These are phyloP conservation scores for Heliocidaris erythrogramma DNA, from an alignment of 35 echinoderm and acorn worm species.

Conservation along the genomic window DNA sequence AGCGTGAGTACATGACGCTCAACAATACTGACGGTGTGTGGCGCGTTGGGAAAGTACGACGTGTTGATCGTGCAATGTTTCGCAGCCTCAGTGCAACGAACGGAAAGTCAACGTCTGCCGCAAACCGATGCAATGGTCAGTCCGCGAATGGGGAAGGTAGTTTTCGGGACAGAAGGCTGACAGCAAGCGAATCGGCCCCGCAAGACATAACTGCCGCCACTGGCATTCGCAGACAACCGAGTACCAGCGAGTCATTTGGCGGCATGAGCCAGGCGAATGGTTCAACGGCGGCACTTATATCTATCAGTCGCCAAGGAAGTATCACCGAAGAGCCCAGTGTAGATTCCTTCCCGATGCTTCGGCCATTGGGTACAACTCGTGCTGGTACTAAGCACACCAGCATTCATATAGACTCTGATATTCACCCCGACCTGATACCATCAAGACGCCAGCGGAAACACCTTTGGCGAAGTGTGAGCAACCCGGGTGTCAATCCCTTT, in stretches of 20 bases:
- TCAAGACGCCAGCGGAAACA: constrained; percentile 16
- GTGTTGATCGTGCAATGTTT: constrained; percentile 55
- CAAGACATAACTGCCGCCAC: constrained; percentile 24
- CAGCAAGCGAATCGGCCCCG: constrained; percentile 39
- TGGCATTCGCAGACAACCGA: constrained; percentile 41
- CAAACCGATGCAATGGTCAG: neutral
- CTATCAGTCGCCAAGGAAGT: constrained; percentile 33
- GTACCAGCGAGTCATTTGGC: constrained; percentile 38
- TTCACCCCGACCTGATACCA: constrained; percentile 39
- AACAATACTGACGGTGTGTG: constrained; percentile 87
- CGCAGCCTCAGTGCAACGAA: constrained; percentile 48
- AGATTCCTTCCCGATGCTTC: constrained; percentile 51
- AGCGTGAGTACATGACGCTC: constrained; percentile 90
- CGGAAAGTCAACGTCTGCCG: constrained; percentile 11
- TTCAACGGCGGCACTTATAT: constrained; percentile 41
- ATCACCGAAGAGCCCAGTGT: neutral
- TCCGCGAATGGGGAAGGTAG: constrained; percentile 5
- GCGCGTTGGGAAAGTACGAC: constrained; percentile 62
- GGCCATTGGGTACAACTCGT: neutral
- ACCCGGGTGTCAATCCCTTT: constrained; percentile 61
- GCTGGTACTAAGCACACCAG: constrained; percentile 47
- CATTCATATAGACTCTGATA: constrained; percentile 49
- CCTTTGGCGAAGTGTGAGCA: constrained; percentile 73
- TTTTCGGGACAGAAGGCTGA: constrained; percentile 28
- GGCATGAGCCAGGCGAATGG: constrained; percentile 25